These are phyloP conservation scores for Poeciliopsis turrubarensis DNA, from an alignment of 2,113 vertebrate species.

Conservation along the genomic window DNA sequence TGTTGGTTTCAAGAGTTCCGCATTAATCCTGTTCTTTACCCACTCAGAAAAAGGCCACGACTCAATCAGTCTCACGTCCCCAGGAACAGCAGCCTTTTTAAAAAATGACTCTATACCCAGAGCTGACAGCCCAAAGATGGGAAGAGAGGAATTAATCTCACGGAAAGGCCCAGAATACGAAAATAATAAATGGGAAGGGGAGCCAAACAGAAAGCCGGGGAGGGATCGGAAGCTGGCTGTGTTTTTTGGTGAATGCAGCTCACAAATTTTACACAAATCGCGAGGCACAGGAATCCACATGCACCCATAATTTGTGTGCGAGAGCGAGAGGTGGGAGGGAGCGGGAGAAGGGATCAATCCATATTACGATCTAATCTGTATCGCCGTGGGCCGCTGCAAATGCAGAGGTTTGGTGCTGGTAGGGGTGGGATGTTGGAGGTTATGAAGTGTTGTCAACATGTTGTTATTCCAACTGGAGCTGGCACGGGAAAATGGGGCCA, in stretches of 20 bases:
- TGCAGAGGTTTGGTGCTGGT: constrained; percentile 27
- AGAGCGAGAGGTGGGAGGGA: constrained; percentile 30
- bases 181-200: constrained; percentile 20
- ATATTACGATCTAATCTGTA: constrained; percentile 60
- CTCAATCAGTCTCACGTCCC: constrained; percentile 79
- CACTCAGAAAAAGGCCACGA: constrained; percentile 79
- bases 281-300: background rate
- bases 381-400: constrained; percentile 28
- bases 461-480: constrained; percentile 55
- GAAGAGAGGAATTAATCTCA: constrained; percentile 75
- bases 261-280: constrained; percentile 64
- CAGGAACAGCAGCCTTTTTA: constrained; percentile 62
- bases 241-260: constrained; percentile 39
- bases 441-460: constrained; percentile 75
- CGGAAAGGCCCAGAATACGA: constrained; percentile 65
- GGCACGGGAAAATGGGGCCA: constrained; percentile 35
- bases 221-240: constrained; percentile 29
- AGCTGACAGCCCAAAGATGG: constrained; percentile 69
- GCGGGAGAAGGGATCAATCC: constrained; percentile 55
- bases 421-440: constrained; percentile 16
- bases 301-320: constrained; percentile 23
- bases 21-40: constrained; percentile 80
- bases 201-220: constrained; percentile 24
- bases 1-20: constrained; percentile 60
- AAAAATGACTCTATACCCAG: constrained; percentile 71